Evolutionary conservation across 1,140 invertebrate genomes (phyloP), one percentile per base, ranked within the genome.

Genomic region (Drosophila repletoides): DNA sequence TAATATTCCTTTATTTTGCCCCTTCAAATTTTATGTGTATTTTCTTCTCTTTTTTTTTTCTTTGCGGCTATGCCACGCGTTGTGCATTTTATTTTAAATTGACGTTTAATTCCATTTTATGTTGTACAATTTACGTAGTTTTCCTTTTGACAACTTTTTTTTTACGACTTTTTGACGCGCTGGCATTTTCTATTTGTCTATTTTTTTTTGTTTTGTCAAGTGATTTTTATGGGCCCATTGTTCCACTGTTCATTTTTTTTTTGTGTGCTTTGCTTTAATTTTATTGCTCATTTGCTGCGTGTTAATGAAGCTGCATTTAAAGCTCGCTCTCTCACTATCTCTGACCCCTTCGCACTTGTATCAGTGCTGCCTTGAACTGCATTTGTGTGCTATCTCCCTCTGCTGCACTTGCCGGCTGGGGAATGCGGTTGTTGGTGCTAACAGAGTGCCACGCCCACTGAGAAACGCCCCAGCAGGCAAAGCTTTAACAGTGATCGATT

Each of bases 131-230:
- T 83, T 63, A 63, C 48, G 21, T 69, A 72, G 67, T 65, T 77
- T 65, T 31, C 24, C 51, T 34, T 61, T 69, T 51, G 34, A 58
- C 46, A 61, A 45, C 29, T 60, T 79, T 86, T 84, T 60, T 79
- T 86, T 84, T 86, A 84, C 73, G 67, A 70, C 71, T 53, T 86
- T 68, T 86, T 68, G 75, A 79, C 80, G 75, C 67, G 58, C 68
- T 22, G 79, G 80, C 58, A 84, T 84, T 72, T 40, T 61, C 36
- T 3, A 43, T 40, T 71, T 52, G 53, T 60, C 55, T 55, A 60
- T 46, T 53, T 43, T n/a, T n/a, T n/a, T n/a, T n/a, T n/a, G n/a
- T n/a, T n/a, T n/a, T n/a, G n/a, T n/a, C 48, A 40, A 61, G 41
- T 56, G 65, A 63, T 52, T 68, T 72, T 68, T 68, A 68, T 72